These are phyloP conservation scores for Phrynocephalus vlangalii DNA, from an alignment of 2,797 vertebrate genomes.

Conservation along the genomic window DNA sequence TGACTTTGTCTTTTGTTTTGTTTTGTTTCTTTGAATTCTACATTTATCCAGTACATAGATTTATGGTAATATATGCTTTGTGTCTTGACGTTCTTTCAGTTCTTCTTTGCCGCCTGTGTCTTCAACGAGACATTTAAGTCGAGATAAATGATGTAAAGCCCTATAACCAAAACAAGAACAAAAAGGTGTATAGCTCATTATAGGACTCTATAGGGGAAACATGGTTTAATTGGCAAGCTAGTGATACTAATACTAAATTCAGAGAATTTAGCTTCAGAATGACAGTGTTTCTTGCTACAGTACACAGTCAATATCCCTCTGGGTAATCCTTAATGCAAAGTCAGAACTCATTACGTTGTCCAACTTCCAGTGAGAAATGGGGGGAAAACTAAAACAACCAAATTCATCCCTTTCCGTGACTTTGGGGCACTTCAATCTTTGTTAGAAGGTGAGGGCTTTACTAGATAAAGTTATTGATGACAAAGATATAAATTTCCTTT, in stretches of 20 bases:
- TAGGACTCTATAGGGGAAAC: not conserved
- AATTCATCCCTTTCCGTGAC: not conserved
- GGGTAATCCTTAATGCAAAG: not conserved
- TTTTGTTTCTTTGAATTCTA: no score
- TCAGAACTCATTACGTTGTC: no score
- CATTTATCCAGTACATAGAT: not conserved
- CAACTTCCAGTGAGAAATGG: no score
- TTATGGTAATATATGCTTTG: slow-evolving; percentile 33
- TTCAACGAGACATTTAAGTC: slow-evolving; percentile 79
- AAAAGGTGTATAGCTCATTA: not conserved
- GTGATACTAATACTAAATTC: not conserved
- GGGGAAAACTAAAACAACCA: not conserved
- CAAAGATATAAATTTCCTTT: not conserved
- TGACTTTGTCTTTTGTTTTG: no score
- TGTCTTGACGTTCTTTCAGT: slow-evolving; percentile 42
- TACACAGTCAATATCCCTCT: not conserved
- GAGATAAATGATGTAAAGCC: slow-evolving; percentile 83
- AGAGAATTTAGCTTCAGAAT: not conserved
- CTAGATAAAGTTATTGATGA: not conserved
- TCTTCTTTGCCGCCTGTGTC: slow-evolving; percentile 68
- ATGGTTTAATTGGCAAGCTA: not conserved
- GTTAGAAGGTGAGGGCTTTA: not conserved
- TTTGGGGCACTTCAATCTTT: not conserved
- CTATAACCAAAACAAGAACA: slow-evolving; percentile 71
- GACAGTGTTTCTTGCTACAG: not conserved